Evolutionary conservation across 2,113 vertebrate genomes (phyloP), one percentile per base, ranked within the genome.

Genomic region (Myotis davidii): DNA sequence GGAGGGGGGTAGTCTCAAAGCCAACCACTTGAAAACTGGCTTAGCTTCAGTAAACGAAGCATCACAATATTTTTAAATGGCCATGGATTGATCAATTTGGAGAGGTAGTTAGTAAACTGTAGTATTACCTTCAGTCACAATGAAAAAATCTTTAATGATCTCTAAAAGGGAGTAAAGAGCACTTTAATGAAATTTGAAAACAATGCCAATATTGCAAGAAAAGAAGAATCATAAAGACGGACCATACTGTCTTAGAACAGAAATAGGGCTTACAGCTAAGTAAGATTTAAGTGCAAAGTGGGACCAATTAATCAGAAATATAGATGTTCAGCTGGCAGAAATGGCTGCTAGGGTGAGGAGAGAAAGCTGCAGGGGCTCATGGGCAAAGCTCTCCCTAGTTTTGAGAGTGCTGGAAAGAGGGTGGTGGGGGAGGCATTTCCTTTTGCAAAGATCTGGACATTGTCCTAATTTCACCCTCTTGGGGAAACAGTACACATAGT

Each of bases 181-280:
- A 50, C 42, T 93, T 92, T 85, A n/a, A n/a, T 88, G 56, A 88
- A 96, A 94, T 94, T 85, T 90, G 20, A 86, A 94, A 88, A 61
- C 18, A 83, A 70, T 86, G 37, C 17, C 70, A 85, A 37, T 90
- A 92, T 96, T 94, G 14, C 9, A 96, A 95, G 72, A 77, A 87
- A 95, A 83, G 18, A 21, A 69, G 20, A 72, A 72, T 86, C n/a
- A 72, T n/a, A 86, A 78, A 95, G 87, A 77, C 76, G 73, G 37
- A 90, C 32, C 54, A 65, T 20, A 45, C 0, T 27, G 52, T 88
- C 48, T 85, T 83, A n/a, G 37, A 85, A 42, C 23, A 34, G 29
- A 29, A 85, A 39, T 6, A 65, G 18, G 18, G 20, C 37, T 83
- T 81, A 79, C 1, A 50, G 42, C 37, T 87, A 88, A 85, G 20